Conservation (phyloP, 2,888 invertebrate species). For the Cremastinae sp. region DNA sequence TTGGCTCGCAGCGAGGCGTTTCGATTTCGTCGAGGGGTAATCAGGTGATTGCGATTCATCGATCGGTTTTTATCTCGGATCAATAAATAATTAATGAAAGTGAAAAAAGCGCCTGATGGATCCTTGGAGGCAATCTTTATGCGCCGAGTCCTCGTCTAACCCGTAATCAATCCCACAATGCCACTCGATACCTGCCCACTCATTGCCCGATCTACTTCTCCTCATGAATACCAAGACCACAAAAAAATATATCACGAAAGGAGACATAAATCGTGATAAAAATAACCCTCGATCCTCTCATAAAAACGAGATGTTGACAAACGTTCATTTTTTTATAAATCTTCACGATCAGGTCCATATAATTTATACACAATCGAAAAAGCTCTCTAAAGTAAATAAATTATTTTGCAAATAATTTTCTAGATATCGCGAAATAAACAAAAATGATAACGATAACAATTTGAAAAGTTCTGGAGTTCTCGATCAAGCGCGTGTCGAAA, state of each 20-base stretch:
- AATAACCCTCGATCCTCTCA: background rate
- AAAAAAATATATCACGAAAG: background rate
- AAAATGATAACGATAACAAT: too few species aligned
- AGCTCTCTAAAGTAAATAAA: too few species aligned
- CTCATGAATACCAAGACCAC: background rate
- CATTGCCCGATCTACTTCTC: background rate
- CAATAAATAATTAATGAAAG: slow-evolving; percentile 38
- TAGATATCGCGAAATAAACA: too few species aligned
- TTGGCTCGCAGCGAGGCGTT: background rate
- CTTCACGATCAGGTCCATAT: too few species aligned
- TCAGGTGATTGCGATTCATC: slow-evolving; percentile 20
- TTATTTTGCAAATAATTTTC: too few species aligned
- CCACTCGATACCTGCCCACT: slow-evolving; percentile 17
- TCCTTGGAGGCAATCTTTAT: slow-evolving; percentile 33
- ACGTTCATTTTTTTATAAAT: background rate
- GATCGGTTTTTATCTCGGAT: slow-evolving; percentile 13
- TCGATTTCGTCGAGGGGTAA: background rate
- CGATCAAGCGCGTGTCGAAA: slow-evolving; percentile 13
- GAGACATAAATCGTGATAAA: background rate
- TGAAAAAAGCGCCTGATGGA: slow-evolving; percentile 11
- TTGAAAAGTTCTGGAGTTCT: too few species aligned
- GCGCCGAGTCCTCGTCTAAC: slow-evolving; percentile 35
- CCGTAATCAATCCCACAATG: slow-evolving; percentile 36
- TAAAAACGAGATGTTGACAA: background rate
- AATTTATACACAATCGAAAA: too few species aligned